Evolutionary conservation across 2,113 vertebrate genomes (phyloP).

Genomic region (Colossoma macropomum): DNA sequence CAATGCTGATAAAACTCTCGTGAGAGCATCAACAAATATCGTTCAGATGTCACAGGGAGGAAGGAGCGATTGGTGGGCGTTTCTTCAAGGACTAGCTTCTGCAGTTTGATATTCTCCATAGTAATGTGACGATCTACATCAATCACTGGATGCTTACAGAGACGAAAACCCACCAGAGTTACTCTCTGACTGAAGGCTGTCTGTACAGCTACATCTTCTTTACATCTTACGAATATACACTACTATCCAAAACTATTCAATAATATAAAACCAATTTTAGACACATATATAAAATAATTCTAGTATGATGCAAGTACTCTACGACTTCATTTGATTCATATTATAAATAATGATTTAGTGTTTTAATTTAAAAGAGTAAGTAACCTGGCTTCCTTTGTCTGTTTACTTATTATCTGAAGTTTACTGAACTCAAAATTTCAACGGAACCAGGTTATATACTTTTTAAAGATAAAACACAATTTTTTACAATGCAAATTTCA

Average conservation of each 20-base stretch:
- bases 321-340: too few species aligned
- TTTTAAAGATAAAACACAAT: too few species aligned
- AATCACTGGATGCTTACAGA: neutral
- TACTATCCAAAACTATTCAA: neutral
- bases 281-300: too few species aligned
- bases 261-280: too few species aligned
- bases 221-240: neutral
- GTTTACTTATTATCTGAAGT: too few species aligned
- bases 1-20: neutral
- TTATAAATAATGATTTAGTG: too few species aligned
- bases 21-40: slow-evolving; percentile 3
- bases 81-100: neutral
- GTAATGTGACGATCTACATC: neutral
- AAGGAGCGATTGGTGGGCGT: neutral
- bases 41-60: neutral
- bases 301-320: too few species aligned
- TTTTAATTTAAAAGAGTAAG: too few species aligned
- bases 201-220: neutral
- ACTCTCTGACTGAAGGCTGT: neutral
- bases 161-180: neutral
- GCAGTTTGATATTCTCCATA: neutral
- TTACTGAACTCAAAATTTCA: too few species aligned
- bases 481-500: too few species aligned
- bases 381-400: too few species aligned
- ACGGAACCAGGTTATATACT: too few species aligned